phyloP scores from a whole-genome alignment of 2,113 vertebrate species.

The Willisornis vidua region DNA sequence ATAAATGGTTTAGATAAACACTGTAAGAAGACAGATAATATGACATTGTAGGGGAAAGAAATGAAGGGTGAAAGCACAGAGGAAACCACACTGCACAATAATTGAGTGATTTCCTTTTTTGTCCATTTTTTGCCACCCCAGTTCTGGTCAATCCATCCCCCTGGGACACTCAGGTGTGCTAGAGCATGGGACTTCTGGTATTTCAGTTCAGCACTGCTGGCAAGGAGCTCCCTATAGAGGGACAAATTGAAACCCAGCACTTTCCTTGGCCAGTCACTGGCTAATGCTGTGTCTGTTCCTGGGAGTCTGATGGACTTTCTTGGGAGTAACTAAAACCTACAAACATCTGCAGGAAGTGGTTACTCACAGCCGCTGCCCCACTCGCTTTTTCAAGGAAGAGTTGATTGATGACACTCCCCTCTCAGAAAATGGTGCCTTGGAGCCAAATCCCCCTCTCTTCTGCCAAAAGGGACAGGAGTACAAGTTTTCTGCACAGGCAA shows the following conservation, averaged over 20 bases:
- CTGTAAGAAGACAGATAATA: not conserved
- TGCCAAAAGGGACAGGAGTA: not conserved
- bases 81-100: not conserved
- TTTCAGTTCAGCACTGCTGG: not conserved
- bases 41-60: not conserved
- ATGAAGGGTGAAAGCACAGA: not conserved
- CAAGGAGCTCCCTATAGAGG: not conserved
- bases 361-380: not conserved
- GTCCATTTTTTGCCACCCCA: fast-evolving
- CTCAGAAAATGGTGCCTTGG: not conserved
- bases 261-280: not conserved
- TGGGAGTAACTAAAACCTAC: not conserved
- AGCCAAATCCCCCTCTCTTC: not conserved
- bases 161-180: fast-evolving
- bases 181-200: not conserved
- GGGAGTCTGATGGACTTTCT: not conserved
- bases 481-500: not conserved
- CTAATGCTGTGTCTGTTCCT: not conserved
- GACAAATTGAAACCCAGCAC: not conserved
- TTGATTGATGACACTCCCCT: not conserved
- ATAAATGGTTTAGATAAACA: not conserved
- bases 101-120: not conserved
- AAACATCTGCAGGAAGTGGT: not conserved
- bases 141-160: not conserved
- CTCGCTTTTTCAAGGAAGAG: not conserved